Evolutionary conservation across 2,797 vertebrate genomes (phyloP), one percentile per base, ranked within the genome.

Genomic region (Hydrophis major): DNA sequence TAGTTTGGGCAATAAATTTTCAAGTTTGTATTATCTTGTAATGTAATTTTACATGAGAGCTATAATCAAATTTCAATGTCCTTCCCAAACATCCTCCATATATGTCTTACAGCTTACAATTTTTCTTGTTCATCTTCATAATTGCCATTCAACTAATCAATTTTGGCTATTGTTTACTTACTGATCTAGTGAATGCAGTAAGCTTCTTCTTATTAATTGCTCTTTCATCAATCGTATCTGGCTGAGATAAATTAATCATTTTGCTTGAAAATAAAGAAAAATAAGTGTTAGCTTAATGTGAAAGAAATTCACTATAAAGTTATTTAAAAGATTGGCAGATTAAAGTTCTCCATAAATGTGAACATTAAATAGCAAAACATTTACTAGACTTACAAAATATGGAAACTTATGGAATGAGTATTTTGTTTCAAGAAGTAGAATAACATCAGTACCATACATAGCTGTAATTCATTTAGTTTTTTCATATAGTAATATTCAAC

Each of bases 241-340:
- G 98, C 95, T 99, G 98, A 83, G 99, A 99, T 94, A 98, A 97
- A 97, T 99, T 99, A 96, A 99, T 98, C 98, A 99, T 99, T 98
- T 99, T 99, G 97, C 99, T 99, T 93, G 93, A 88, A 97, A 94
- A 89, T 94, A 94, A 95, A 93, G 88, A 1, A 92, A 93, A 92
- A 91, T 94, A 28, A 89, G 94, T 95, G 91, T 47, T 27, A 91
- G 91, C 13, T 90, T 94, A 1, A 91, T 86, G 66, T 94, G 53
- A 86, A 95, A 92, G 14, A 74, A 91, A 47, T 57, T 22, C 28
- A 86, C 14, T 42, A 6, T 89, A 61, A 86, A 88, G 66, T 14
- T n/a, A 50, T 74, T 78, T 50, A 59, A 88, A 90, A 55, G 22
- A 53, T 78, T 94, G 27, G 55, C n/a, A 91, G 57, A 86, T n/a